phyloP scores from a whole-genome alignment of 2,797 vertebrate species.

The Hippocampus kuda region DNA sequence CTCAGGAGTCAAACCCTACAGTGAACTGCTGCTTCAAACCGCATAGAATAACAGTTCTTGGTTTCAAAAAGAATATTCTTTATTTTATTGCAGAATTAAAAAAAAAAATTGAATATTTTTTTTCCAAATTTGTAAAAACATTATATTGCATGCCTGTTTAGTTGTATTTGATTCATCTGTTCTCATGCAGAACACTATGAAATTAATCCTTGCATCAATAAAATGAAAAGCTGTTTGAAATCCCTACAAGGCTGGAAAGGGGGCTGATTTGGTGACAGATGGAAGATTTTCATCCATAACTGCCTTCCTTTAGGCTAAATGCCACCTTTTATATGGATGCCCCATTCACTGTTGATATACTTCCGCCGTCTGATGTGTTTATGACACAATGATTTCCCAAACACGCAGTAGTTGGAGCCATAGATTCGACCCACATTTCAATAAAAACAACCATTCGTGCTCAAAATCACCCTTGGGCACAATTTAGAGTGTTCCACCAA shows the following conservation, averaged over 20 bases:
- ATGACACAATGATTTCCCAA: no score
- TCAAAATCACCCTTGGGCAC: no score
- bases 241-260: constrained; percentile 1
- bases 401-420: no score
- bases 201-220: constrained; percentile 2
- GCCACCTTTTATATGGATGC: no score
- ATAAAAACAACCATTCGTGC: no score
- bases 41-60: not conserved
- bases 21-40: constrained; percentile 4
- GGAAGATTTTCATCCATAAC: no score
- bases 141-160: not conserved
- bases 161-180: not conserved
- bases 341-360: no score
- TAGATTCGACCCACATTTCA: no score
- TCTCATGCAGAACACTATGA: not conserved
- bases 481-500: no score
- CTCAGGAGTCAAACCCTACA: not conserved
- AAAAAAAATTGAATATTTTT: not conserved
- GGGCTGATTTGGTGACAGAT: no score
- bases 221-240: constrained; percentile 5
- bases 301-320: no score
- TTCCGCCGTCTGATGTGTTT: no score
- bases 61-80: not conserved
- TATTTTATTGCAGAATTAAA: not conserved
- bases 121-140: not conserved